Conservation (phyloP, 2,797 vertebrate genomes). For the Coregonus ussuriensis region DNA sequence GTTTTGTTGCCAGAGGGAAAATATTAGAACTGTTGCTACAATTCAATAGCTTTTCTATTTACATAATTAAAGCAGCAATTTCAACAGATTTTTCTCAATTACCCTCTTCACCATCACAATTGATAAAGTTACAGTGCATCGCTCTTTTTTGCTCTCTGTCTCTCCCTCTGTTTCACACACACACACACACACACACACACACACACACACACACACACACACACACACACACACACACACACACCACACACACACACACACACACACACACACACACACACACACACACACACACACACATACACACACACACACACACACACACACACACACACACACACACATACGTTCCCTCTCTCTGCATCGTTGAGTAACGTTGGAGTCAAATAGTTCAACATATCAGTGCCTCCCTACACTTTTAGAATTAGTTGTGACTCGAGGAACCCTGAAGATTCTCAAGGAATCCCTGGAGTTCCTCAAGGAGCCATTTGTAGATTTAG, state of each 20-base stretch:
- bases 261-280: conserved; percentile 30
- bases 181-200: neutral
- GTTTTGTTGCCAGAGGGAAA: neutral
- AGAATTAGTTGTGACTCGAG: too few relatives aligned
- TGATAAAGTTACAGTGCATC: neutral
- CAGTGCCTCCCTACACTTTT: conserved; percentile 44
- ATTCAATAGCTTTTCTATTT: conserved; percentile 33
- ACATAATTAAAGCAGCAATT: conserved; percentile 57
- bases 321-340: neutral
- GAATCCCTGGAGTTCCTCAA: too few relatives aligned
- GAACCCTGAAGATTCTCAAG: too few relatives aligned
- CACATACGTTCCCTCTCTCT: conserved; percentile 18
- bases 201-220: neutral
- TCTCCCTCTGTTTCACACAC: neutral
- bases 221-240: too few relatives aligned
- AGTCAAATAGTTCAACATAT: conserved; percentile 70
- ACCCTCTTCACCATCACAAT: conserved; percentile 45
- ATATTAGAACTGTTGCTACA: conserved; percentile 43
- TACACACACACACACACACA: too few relatives aligned
- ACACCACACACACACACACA: conserved; percentile 31
- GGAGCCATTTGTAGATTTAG: too few relatives aligned
- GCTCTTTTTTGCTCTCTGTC: conserved; percentile 44
- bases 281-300: too few relatives aligned
- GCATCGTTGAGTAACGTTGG: conserved; percentile 50
- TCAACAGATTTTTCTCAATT: conserved; percentile 54